Percentiles rank a stretch among this genome's conserved stretches.
Conservation (phyloP, 1,140 invertebrate genomes). For the Ruditapes philippinarum region DNA sequence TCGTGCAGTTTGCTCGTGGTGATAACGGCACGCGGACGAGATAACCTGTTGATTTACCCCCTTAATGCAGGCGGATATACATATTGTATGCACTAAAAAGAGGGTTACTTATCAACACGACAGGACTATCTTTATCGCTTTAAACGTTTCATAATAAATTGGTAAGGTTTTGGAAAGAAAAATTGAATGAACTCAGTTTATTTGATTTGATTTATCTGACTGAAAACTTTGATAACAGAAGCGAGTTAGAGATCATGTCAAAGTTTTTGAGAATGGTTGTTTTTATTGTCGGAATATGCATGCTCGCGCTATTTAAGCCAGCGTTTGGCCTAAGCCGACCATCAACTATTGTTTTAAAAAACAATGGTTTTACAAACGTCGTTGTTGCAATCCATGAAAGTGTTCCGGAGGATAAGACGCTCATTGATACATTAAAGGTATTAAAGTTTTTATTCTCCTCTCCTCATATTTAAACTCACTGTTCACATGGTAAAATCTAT, state of each 20-base stretch:
- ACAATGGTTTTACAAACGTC: slow-evolving; percentile 72
- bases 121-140: too few relatives aligned
- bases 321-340: slow-evolving; percentile 24
- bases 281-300: background rate
- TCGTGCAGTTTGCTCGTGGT: background rate
- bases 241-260: background rate
- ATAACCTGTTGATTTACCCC: background rate
- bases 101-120: too few relatives aligned
- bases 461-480: too few relatives aligned
- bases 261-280: background rate
- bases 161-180: too few relatives aligned
- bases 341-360: slow-evolving; percentile 63
- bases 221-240: background rate
- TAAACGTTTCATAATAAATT: too few relatives aligned
- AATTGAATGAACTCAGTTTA: too few relatives aligned
- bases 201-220: too few relatives aligned
- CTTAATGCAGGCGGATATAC: too few relatives aligned
- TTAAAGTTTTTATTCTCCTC: too few relatives aligned
- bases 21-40: background rate
- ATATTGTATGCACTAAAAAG: too few relatives aligned
- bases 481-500: too few relatives aligned
- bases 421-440: slow-evolving; percentile 71
- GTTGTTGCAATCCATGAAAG: slow-evolving; percentile 71
- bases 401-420: slow-evolving; percentile 44
- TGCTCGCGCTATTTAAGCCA: background rate